Conservation (phyloP, 2,113 vertebrate genomes). For the Shinisaurus crocodilurus region DNA sequence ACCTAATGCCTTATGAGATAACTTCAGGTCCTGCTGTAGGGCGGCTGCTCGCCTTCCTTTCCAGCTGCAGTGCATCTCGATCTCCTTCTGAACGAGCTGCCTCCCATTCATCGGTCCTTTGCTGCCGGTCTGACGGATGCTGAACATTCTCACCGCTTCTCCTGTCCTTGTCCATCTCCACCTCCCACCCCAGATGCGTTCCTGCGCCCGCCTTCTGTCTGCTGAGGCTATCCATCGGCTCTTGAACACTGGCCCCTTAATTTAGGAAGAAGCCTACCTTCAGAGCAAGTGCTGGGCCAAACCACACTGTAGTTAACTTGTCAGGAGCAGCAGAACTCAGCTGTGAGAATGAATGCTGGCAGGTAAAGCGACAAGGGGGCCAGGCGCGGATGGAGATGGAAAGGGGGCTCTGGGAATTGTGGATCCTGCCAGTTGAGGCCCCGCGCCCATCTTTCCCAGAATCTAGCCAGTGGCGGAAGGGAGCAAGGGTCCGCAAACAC, state of each 20-base stretch:
- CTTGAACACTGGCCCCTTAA: not conserved
- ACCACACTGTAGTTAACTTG: not conserved
- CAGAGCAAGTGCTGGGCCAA: no score
- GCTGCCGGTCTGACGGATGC: not conserved
- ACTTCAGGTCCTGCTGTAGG: not conserved
- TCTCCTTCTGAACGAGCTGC: fast-evolving
- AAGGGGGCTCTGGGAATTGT: not conserved
- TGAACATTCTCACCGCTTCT: fast-evolving
- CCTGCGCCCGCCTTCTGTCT: not conserved
- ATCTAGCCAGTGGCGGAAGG: no score
- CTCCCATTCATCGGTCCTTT: no score
- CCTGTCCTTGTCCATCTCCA: not conserved
- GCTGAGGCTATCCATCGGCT: not conserved
- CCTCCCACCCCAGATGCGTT: not conserved
- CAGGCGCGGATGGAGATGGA: not conserved
- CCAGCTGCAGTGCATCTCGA: not conserved
- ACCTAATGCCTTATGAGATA: not conserved
- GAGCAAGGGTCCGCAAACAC: no score
- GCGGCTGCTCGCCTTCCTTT: not conserved
- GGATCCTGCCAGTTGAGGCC: no score
- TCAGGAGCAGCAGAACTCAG: not conserved
- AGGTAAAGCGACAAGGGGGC: not conserved
- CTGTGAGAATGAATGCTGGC: not conserved
- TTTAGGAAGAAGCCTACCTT: not conserved
- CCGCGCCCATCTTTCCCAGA: no score